These are phyloP conservation scores for Drosophila erecta DNA, from an alignment of 1,140 invertebrate genomes.

Conservation along the genomic window DNA sequence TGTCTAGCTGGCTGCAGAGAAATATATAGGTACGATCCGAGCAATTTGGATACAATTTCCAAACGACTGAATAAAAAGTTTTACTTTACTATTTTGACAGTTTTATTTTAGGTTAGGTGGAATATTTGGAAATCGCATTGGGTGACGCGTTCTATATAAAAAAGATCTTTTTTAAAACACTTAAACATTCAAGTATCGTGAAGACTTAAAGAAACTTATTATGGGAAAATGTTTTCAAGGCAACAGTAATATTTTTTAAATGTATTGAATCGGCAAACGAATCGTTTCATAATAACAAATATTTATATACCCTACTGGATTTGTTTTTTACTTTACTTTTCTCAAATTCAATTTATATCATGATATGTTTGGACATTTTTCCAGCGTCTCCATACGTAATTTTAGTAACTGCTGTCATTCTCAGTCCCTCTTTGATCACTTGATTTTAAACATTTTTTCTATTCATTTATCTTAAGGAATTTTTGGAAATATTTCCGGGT, in stretches of 20 bases:
- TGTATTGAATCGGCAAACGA: no score
- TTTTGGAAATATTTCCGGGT: conserved; percentile 37
- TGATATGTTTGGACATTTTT: conserved; percentile 21
- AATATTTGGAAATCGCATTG: background rate
- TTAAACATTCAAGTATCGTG: no score
- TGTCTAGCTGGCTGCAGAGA: conserved; percentile 48
- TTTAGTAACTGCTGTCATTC: background rate
- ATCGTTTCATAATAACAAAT: no score
- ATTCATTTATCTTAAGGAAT: conserved; percentile 47
- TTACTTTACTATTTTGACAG: conserved; percentile 1
- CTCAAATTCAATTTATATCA: background rate
- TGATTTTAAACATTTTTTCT: conserved; percentile 8
- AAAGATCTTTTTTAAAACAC: no score
- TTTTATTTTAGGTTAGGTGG: conserved; percentile 10
- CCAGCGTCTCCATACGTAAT: background rate
- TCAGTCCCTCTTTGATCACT: background rate
- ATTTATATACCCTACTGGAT: no score
- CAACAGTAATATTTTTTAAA: background rate
- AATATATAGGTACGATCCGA: background rate
- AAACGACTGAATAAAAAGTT: background rate
- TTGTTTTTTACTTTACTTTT: no score
- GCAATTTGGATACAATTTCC: background rate
- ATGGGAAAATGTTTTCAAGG: background rate
- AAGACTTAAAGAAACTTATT: background rate
- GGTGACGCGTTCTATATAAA: background rate